Conservation (phyloP, 2,888 invertebrate species). For the Drosophila anomalata region DNA sequence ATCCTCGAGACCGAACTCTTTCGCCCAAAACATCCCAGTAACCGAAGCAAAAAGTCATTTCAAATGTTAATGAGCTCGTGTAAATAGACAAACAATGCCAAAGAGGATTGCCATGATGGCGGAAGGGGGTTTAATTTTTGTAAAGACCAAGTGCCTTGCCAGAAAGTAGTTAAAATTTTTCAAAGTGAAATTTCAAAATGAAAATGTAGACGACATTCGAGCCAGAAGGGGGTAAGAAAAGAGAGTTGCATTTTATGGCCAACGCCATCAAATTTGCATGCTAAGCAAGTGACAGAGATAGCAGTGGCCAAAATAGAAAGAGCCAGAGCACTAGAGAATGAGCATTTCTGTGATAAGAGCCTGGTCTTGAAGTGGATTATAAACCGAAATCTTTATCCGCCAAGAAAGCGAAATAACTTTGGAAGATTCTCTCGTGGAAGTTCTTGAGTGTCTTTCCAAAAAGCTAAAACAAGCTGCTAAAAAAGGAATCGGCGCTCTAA, state of each 20-base stretch:
- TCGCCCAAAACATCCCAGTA: neutral
- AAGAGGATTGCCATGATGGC: slow-evolving; percentile 22
- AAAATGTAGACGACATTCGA: slow-evolving; percentile 51
- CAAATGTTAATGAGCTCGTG: slow-evolving; percentile 79
- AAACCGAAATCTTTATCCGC: slow-evolving; percentile 11
- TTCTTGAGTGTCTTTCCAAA: slow-evolving; percentile 4
- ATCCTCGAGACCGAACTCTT: neutral
- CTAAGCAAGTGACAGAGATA: slow-evolving; percentile 62
- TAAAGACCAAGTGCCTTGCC: slow-evolving; percentile 29
- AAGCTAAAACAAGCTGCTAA: neutral
- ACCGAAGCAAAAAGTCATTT: slow-evolving; percentile 70
- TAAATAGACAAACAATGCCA: slow-evolving; percentile 78
- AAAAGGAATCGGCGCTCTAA: neutral
- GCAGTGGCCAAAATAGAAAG: slow-evolving; percentile 26
- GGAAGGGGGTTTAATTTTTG: slow-evolving; percentile 25
- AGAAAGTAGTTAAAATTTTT: slow-evolving; percentile 74
- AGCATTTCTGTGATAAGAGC: slow-evolving; percentile 19
- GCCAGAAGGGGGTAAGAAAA: slow-evolving; percentile 1
- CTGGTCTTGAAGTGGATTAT: slow-evolving; percentile 27
- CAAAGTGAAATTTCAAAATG: slow-evolving; percentile 75
- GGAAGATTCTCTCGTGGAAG: slow-evolving; percentile 10
- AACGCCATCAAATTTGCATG: slow-evolving; percentile 73
- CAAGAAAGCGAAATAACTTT: slow-evolving; percentile 30
- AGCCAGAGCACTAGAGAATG: slow-evolving; percentile 3
- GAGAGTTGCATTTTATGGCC: slow-evolving; percentile 63